phyloP scores from a whole-genome alignment of 1,140 invertebrate species.

The Gonatopus flavifemur region DNA sequence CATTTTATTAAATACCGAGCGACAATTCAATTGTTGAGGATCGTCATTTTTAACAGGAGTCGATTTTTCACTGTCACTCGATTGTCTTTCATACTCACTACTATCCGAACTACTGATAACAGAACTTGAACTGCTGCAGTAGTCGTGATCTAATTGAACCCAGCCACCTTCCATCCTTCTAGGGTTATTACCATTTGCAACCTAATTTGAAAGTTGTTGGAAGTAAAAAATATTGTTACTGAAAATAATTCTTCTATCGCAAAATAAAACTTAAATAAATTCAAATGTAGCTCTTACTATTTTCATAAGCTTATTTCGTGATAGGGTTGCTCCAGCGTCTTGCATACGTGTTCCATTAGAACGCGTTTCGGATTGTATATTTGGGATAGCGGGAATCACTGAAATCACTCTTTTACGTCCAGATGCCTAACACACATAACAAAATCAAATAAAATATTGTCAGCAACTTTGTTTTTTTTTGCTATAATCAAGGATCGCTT shows the following conservation, averaged over 20 bases:
- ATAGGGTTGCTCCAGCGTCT: constrained; percentile 40
- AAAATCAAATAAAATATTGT: constrained; percentile 6
- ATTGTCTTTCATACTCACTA: constrained; percentile 22
- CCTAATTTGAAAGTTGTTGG: constrained; percentile 11
- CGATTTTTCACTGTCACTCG: constrained; percentile 21
- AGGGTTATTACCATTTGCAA: constrained; percentile 17
- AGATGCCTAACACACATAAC: constrained; percentile 40
- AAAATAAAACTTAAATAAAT: no score
- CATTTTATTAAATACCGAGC: constrained; percentile 1
- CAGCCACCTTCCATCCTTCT: constrained; percentile 28
- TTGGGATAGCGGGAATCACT: constrained; percentile 54
- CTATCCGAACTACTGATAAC: constrained; percentile 14
- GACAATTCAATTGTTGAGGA: constrained; percentile 4
- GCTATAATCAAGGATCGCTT: background rate
- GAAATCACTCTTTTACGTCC: constrained; percentile 55
- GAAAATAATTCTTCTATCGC: background rate
- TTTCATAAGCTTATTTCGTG: constrained; percentile 47
- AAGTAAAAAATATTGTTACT: no score
- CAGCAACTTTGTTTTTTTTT: background rate
- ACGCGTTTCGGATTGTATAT: constrained; percentile 31
- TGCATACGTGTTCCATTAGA: constrained; percentile 47
- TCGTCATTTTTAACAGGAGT: constrained; percentile 12
- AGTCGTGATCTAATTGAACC: constrained; percentile 60
- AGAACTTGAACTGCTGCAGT: constrained; percentile 47
- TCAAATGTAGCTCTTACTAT: constrained; percentile 31